phyloP scores from a whole-genome alignment of 2,113 vertebrate genomes.

The Odontophorus gujanensis region DNA sequence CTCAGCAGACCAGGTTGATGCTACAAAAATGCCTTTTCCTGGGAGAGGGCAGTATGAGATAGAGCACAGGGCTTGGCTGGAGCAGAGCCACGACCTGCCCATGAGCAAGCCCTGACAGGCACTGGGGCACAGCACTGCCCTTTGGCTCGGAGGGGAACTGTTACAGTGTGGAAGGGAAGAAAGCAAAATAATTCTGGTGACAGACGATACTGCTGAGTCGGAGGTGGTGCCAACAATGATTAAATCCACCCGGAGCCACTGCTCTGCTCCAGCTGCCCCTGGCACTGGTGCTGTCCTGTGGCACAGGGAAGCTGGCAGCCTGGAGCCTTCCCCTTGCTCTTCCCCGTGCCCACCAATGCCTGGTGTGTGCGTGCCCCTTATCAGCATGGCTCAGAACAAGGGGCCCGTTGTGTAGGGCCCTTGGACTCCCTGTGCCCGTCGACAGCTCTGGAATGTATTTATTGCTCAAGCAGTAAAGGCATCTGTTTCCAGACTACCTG shows the following conservation, averaged over 20 bases:
- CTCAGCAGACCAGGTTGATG: constrained; percentile 22
- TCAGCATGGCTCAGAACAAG: neutral
- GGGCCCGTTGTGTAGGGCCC: neutral
- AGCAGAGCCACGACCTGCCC: neutral
- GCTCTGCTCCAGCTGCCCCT: constrained; percentile 21
- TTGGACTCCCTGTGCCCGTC: neutral
- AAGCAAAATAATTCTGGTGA: constrained; percentile 16
- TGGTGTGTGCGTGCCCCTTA: neutral
- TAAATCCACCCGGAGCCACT: constrained; percentile 29
- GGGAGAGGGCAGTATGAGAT: neutral
- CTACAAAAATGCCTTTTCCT: neutral
- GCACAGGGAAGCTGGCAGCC: neutral
- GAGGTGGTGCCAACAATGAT: constrained; percentile 29
- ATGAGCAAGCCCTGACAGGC: neutral
- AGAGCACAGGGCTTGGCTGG: neutral
- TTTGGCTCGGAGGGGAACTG: neutral
- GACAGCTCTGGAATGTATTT: neutral
- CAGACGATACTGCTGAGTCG: constrained; percentile 2
- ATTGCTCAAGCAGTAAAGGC: constrained; percentile 19
- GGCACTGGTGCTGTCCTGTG: neutral
- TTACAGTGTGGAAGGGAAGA: neutral
- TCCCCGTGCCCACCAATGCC: neutral
- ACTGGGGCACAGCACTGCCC: constrained; percentile 2
- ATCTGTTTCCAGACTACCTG: constrained; percentile 48
- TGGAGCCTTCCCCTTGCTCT: neutral